Conservation (phyloP, 2,797 vertebrate genomes). For the Gymnocypris eckloni region DNA sequence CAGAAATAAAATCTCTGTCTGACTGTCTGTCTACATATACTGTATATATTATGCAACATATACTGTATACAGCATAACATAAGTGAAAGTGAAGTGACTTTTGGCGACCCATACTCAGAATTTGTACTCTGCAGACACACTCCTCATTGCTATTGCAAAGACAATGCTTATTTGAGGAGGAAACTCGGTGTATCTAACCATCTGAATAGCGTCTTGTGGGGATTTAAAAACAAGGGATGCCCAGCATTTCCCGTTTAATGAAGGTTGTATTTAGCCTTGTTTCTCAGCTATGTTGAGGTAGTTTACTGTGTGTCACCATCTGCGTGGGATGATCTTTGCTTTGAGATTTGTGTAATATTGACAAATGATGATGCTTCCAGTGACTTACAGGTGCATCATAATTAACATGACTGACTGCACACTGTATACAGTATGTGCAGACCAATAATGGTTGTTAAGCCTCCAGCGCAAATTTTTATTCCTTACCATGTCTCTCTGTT, state of each 20-base stretch:
- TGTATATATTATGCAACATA: too few species aligned
- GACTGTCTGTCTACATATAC: too few species aligned
- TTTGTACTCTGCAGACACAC: not conserved
- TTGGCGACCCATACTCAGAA: too few species aligned
- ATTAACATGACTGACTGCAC: slow-evolving; percentile 14
- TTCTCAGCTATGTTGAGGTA: slow-evolving; percentile 9
- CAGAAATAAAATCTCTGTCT: too few species aligned
- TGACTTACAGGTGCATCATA: slow-evolving; percentile 1
- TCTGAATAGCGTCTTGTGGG: not conserved
- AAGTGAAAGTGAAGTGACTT: too few species aligned
- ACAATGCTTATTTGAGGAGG: not conserved
- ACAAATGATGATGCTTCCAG: slow-evolving; percentile 7
- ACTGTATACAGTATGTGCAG: slow-evolving; percentile 65
- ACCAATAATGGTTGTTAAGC: slow-evolving; percentile 53
- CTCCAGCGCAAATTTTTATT: slow-evolving; percentile 73
- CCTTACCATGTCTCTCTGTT: slow-evolving; percentile 69
- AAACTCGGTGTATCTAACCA: not conserved
- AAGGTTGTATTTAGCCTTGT: not conserved
- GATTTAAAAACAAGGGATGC: not conserved
- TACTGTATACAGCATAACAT: too few species aligned
- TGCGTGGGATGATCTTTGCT: slow-evolving; percentile 6
- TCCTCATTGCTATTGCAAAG: not conserved
- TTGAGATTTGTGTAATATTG: slow-evolving; percentile 2
- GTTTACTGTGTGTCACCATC: slow-evolving; percentile 5
- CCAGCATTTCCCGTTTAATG: not conserved